A percentile compares a stretch with the other conserved stretches of the same genome.
These are phyloP conservation scores for Trachelus tabidus DNA, from an alignment of 2,888 invertebrate genomes.

Conservation along the genomic window DNA sequence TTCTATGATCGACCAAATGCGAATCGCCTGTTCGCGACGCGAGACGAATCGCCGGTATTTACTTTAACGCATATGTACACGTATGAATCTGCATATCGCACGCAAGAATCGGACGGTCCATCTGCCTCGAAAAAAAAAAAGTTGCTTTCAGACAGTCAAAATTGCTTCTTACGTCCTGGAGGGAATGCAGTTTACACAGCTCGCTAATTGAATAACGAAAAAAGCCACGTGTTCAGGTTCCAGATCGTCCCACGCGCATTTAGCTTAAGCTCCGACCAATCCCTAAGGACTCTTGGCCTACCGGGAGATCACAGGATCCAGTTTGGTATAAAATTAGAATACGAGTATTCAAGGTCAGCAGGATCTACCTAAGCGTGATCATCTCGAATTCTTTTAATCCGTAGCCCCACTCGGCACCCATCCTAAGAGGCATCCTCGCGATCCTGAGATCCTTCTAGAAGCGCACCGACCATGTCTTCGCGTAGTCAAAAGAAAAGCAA, in stretches of 20 bases:
- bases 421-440: neutral
- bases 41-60: neutral
- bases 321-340: conserved; percentile 56
- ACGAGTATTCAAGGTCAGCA: conserved; percentile 44
- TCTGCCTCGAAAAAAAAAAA: neutral
- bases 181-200: neutral
- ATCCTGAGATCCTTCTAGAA: neutral
- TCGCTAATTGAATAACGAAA: neutral
- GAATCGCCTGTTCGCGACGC: neutral
- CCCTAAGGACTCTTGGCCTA: conserved; percentile 10
- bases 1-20: neutral
- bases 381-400: neutral
- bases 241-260: neutral
- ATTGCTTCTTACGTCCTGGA: neutral
- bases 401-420: neutral
- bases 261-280: neutral
- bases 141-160: neutral
- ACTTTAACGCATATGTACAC: neutral
- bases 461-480: too few species aligned
- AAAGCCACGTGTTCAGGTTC: neutral
- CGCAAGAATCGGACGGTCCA: neutral
- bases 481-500: too few species aligned
- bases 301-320: conserved; percentile 49
- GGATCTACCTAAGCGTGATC: conserved; percentile 38
- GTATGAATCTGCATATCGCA: neutral